Conservation (phyloP, 2,888 invertebrate genomes). For the Polymixis lichenea region DNA sequence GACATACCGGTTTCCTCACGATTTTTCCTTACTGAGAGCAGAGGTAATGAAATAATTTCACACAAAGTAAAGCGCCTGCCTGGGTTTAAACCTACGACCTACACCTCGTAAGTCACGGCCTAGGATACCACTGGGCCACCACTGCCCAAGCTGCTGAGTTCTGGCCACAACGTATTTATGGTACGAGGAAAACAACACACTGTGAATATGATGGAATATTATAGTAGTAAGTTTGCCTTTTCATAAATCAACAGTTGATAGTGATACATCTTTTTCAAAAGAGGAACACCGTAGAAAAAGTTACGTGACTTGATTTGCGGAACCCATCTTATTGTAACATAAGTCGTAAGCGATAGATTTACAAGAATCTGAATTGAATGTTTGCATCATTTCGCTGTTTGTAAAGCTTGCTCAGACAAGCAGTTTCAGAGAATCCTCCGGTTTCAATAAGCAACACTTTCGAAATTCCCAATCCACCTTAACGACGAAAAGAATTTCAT, state of each 20-base stretch:
- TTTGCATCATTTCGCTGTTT: neutral
- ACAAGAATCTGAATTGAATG: neutral
- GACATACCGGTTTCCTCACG: too few relatives aligned
- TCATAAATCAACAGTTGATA: neutral
- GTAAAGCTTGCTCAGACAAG: neutral
- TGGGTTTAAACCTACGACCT: too few relatives aligned
- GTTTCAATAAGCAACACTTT: conserved; percentile 38
- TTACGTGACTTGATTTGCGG: neutral
- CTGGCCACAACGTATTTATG: neutral
- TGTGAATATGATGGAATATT: neutral
- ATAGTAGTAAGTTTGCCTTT: neutral
- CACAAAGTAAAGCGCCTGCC: too few relatives aligned
- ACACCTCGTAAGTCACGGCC: too few relatives aligned
- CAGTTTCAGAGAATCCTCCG: conserved; percentile 7
- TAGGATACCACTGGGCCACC: too few relatives aligned
- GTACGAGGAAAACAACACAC: too few relatives aligned
- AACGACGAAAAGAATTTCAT: conserved; percentile 56
- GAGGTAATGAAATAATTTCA: too few relatives aligned
- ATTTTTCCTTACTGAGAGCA: too few relatives aligned
- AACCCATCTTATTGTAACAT: too few relatives aligned
- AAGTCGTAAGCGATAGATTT: too few relatives aligned
- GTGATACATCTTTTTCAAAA: neutral
- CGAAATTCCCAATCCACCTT: conserved; percentile 45
- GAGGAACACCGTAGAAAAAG: neutral
- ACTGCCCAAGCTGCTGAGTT: neutral